phyloP scores from a whole-genome alignment of 2,888 invertebrate species.

The Cylindroiulus punctatus region DNA sequence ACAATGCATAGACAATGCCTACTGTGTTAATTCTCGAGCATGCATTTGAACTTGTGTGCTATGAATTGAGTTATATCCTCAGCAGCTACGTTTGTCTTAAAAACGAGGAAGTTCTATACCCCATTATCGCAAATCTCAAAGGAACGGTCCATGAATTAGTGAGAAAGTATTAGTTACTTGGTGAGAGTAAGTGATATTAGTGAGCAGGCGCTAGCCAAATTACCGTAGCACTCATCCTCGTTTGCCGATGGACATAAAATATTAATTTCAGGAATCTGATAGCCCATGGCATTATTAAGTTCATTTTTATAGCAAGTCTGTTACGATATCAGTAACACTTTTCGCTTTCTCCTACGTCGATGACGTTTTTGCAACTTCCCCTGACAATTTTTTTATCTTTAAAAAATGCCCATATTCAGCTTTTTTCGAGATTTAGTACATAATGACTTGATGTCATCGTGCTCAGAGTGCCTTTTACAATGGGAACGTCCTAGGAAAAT shows the following conservation, averaged over 20 bases:
- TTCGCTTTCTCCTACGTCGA: neutral
- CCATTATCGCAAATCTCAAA: neutral
- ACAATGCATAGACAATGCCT: too few relatives aligned
- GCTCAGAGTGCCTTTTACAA: too few relatives aligned
- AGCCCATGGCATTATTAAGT: neutral
- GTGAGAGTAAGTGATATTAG: constrained; percentile 27
- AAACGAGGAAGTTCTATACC: neutral
- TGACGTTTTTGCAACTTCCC: neutral
- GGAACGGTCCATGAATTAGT: neutral
- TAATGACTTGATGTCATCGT: too few relatives aligned
- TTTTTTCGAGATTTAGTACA: neutral
- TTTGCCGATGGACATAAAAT: neutral
- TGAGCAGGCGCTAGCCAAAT: neutral
- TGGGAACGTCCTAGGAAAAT: too few relatives aligned
- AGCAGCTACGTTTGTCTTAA: neutral
- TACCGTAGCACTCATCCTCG: neutral
- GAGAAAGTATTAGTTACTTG: constrained; percentile 16
- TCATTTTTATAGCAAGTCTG: neutral
- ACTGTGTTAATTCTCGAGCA: too few relatives aligned
- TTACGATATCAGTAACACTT: neutral
- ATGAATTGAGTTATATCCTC: neutral
- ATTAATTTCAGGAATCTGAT: neutral
- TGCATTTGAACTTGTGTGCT: too few relatives aligned
- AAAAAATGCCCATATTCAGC: neutral
- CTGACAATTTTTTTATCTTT: neutral